Percentiles rank a stretch among this genome's conserved stretches.
These are phyloP conservation scores for Tenthredo mesomela DNA, from an alignment of 2,888 invertebrate species.

Conservation along the genomic window DNA sequence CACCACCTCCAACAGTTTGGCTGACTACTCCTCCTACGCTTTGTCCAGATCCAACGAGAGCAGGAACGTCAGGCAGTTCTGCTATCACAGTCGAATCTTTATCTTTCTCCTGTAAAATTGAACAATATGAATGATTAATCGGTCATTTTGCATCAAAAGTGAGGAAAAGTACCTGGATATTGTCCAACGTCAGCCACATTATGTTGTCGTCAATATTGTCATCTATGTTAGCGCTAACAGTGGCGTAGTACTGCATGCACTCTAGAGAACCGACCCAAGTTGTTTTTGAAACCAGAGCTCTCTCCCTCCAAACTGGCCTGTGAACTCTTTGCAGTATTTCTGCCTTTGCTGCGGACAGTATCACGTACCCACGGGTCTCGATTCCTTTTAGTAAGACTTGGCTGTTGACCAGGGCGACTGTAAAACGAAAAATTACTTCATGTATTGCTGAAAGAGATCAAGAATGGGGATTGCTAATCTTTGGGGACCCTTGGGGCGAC, in stretches of 20 bases:
- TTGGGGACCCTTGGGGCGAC: constrained; percentile 60
- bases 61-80: constrained; percentile 91
- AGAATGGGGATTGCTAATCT: neutral
- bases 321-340: constrained; percentile 95
- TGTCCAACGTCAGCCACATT: constrained; percentile 97
- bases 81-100: constrained; percentile 89
- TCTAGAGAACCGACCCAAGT: constrained; percentile 97
- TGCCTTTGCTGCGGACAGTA: constrained; percentile 97
- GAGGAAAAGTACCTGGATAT: constrained; percentile 84
- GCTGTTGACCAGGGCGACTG: constrained; percentile 94
- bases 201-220: constrained; percentile 87
- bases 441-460: neutral
- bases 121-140: neutral
- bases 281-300: constrained; percentile 93
- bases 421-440: constrained; percentile 59
- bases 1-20: constrained; percentile 91
- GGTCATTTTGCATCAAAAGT: neutral
- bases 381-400: constrained; percentile 97
- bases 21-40: constrained; percentile 98
- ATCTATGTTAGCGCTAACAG: constrained; percentile 87
- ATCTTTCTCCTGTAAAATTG: constrained; percentile 82
- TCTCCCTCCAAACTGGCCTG: constrained; percentile 92
- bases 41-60: constrained; percentile 95
- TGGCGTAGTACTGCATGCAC: constrained; percentile 99
- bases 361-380: constrained; percentile 98